A percentile compares a stretch with the other conserved stretches of the same genome.
Conservation (phyloP, 2,888 invertebrate genomes). For the Sesia apiformis region DNA sequence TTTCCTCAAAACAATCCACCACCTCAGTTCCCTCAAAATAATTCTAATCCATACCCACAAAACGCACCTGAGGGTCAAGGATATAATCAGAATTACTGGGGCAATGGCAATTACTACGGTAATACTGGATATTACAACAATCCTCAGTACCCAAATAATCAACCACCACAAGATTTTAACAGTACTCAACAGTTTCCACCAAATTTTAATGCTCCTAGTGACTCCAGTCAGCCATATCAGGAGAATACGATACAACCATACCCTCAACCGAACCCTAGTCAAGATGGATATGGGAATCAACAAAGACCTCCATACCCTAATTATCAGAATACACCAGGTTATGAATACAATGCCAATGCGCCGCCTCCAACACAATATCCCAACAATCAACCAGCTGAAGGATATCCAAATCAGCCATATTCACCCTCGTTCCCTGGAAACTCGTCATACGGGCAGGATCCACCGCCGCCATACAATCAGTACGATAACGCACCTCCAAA, state of each 20-base stretch:
- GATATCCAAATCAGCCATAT: conserved; percentile 31
- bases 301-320: conserved; percentile 44
- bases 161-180: conserved; percentile 36
- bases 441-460: conserved; percentile 33
- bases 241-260: conserved; percentile 40
- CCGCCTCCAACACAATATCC: conserved; percentile 17
- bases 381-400: conserved; percentile 6
- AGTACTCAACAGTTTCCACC: conserved; percentile 45
- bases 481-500: conserved; percentile 39
- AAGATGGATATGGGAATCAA: conserved; percentile 29
- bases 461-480: conserved; percentile 39
- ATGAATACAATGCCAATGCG: conserved; percentile 40
- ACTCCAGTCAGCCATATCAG: conserved; percentile 30
- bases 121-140: conserved; percentile 58
- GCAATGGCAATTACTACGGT: conserved; percentile 53
- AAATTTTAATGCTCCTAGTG: conserved; percentile 38
- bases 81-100: conserved; percentile 63
- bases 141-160: conserved; percentile 48
- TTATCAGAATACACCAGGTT: conserved; percentile 34
- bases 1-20: not conserved
- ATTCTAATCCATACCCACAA: not conserved
- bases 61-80: conserved; percentile 33
- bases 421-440: conserved; percentile 35
- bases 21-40: conserved; percentile 1
- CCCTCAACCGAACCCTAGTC: conserved; percentile 15